These are phyloP conservation scores for Cotesia congregata DNA, from an alignment of 2,888 invertebrate genomes.

Conservation along the genomic window DNA sequence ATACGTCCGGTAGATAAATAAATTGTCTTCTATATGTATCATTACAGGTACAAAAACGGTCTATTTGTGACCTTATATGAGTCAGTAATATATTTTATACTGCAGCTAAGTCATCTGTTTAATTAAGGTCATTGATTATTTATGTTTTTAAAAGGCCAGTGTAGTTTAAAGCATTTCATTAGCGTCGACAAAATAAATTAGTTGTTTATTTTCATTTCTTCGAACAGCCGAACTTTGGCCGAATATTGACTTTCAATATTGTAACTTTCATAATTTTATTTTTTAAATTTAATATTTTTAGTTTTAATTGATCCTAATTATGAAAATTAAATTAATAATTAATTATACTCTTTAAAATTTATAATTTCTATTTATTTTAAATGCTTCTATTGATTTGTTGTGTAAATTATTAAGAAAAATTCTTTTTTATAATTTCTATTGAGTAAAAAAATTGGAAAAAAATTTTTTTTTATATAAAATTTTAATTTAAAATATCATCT, in stretches of 20 bases:
- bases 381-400: neutral
- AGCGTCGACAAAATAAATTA: conserved; percentile 23
- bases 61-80: conserved; percentile 31
- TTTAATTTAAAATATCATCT: no score
- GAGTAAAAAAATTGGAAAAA: no score
- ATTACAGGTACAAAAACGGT: conserved; percentile 62
- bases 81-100: conserved; percentile 39
- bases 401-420: neutral
- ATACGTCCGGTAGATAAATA: conserved; percentile 60
- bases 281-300: no score
- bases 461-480: no score
- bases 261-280: no score
- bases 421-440: neutral
- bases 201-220: neutral
- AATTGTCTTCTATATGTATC: conserved; percentile 55
- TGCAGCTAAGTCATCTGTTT: conserved; percentile 38
- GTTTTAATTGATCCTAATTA: no score
- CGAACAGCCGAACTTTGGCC: conserved; percentile 7
- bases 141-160: conserved; percentile 32
- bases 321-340: no score
- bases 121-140: conserved; percentile 15
- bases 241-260: no score
- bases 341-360: no score
- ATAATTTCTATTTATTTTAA: neutral
- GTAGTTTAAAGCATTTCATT: conserved; percentile 7